phyloP scores from a whole-genome alignment of 2,113 vertebrate species.

The Henicopernis longicauda region DNA sequence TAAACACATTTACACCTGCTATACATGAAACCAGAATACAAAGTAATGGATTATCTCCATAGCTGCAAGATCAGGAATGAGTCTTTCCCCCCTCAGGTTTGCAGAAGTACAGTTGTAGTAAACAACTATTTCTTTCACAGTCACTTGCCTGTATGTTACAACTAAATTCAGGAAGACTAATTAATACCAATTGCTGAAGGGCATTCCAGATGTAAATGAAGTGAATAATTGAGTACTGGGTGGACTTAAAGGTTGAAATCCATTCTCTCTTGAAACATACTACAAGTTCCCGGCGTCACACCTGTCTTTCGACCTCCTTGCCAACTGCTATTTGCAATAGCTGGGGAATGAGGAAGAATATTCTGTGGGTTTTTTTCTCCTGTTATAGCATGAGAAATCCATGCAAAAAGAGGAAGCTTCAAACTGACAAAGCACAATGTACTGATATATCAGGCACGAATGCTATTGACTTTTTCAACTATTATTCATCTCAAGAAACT shows the following conservation, averaged over 20 bases:
- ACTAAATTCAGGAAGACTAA: not conserved
- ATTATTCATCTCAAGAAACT: not conserved
- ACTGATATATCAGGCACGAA: not conserved
- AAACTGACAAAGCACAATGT: not conserved
- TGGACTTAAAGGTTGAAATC: not conserved
- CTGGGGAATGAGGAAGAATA: not conserved
- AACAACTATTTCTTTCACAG: not conserved
- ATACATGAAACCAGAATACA: not conserved
- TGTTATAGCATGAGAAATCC: not conserved
- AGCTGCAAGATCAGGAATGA: not conserved
- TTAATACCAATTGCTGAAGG: not conserved
- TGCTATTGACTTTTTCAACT: not conserved
- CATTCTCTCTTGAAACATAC: not conserved
- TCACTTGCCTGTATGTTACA: not conserved
- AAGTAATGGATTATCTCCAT: not conserved
- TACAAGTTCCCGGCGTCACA: not conserved
- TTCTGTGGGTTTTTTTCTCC: not conserved
- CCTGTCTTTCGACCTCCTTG: not conserved
- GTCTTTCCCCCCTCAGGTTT: not conserved
- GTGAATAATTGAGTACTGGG: not conserved
- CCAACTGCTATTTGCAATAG: not conserved
- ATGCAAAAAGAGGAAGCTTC: not conserved
- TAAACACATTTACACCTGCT: not conserved
- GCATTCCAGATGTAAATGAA: not conserved
- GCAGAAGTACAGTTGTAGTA: not conserved